A percentile compares a stretch with the other conserved stretches of the same genome.
Conservation (phyloP, 2,888 invertebrate species). For the Lycia hirtaria region DNA sequence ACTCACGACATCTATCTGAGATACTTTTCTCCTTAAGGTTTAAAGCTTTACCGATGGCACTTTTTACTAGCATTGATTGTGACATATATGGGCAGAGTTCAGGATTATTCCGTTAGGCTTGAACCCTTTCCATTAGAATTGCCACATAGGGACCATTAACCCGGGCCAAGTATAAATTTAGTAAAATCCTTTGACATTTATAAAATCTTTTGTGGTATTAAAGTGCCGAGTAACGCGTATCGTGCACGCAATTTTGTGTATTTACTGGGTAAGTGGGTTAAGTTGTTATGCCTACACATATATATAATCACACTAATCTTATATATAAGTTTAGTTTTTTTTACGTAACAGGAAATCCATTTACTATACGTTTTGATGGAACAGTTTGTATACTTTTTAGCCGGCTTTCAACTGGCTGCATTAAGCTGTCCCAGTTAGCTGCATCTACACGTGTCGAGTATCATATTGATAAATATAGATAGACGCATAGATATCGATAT, state of each 20-base stretch:
- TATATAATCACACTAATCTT: no score
- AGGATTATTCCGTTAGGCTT: constrained; percentile 52
- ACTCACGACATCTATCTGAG: constrained; percentile 11
- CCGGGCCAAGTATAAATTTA: constrained; percentile 56
- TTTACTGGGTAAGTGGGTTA: constrained; percentile 34
- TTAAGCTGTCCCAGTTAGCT: constrained; percentile 65
- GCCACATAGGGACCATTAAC: constrained; percentile 64
- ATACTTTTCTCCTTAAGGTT: constrained; percentile 30
- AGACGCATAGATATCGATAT: constrained; percentile 36
- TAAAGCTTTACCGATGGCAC: constrained; percentile 51
- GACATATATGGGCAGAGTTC: constrained; percentile 58
- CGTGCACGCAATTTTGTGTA: constrained; percentile 36
- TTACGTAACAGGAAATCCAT: constrained; percentile 38
- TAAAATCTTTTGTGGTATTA: constrained; percentile 44
- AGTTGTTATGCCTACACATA: constrained; percentile 21
- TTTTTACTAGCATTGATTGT: constrained; percentile 59
- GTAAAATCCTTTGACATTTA: constrained; percentile 52
- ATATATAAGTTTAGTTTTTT: constrained; percentile 28
- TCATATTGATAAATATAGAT: constrained; percentile 46
- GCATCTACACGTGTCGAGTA: constrained; percentile 65
- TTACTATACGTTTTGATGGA: constrained; percentile 35
- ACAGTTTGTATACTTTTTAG: constrained; percentile 66
- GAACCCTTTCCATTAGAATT: constrained; percentile 63
- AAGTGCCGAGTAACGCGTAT: constrained; percentile 32
- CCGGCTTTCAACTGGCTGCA: constrained; percentile 68